Evolutionary conservation across 2,888 invertebrate genomes (phyloP).

Genomic region (Bugulina stolonifera): DNA sequence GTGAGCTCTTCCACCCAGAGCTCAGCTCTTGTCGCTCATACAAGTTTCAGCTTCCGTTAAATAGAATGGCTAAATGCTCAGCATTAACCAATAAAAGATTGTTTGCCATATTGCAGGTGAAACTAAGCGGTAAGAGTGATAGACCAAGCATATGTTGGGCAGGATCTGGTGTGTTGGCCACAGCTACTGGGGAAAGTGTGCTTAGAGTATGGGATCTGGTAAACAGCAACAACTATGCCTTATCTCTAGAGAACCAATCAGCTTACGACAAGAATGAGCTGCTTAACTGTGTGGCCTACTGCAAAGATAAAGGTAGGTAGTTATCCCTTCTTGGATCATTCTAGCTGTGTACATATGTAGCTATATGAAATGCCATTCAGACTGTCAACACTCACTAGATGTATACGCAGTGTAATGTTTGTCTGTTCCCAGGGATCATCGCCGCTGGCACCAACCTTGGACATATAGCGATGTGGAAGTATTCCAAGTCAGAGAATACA

Average conservation of each 20-base stretch:
- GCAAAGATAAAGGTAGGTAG: constrained; percentile 40
- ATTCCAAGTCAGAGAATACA: constrained; percentile 34
- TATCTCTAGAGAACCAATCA: constrained; percentile 59
- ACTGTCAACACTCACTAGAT: no score
- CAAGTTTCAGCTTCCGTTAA: no score
- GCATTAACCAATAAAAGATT: no score
- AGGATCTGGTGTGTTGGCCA: constrained; percentile 65
- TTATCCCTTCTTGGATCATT: no score
- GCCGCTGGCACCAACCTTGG: constrained; percentile 87
- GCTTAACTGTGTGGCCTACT: constrained; percentile 53
- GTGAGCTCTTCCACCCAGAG: no score
- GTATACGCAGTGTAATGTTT: no score
- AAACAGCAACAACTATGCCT: constrained; percentile 81
- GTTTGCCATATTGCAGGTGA: no score
- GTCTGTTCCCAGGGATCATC: constrained; percentile 61
- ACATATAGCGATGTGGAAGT: constrained; percentile 77
- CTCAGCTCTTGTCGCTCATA: no score
- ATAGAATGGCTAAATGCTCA: no score
- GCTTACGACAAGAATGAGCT: constrained; percentile 53
- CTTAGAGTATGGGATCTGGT: constrained; percentile 82
- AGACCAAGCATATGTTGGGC: constrained; percentile 67
- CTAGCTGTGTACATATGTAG: no score
- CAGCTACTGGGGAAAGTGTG: constrained; percentile 67
- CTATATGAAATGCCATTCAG: no score
- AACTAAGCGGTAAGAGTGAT: constrained; percentile 66